phyloP scores from a whole-genome alignment of 2,888 invertebrate genomes.

The Platycheirus albimanus region DNA sequence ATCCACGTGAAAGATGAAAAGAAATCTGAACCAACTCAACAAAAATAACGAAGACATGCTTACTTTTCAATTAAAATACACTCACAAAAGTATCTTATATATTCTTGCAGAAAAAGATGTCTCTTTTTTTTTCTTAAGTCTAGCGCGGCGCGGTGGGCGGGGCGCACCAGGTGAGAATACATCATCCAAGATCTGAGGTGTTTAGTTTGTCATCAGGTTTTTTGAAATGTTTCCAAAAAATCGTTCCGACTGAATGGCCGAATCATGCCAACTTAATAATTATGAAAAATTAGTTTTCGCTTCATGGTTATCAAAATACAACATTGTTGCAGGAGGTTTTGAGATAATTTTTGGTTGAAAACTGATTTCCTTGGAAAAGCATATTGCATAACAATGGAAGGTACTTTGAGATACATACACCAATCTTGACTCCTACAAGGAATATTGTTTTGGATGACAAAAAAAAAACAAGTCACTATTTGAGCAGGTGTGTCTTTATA shows the following conservation, averaged over 20 bases:
- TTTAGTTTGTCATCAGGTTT: slow-evolving; percentile 42
- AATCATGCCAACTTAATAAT: slow-evolving; percentile 27
- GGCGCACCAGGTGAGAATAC: slow-evolving; percentile 42
- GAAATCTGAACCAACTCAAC: slow-evolving; percentile 26
- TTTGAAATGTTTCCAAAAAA: slow-evolving; percentile 59
- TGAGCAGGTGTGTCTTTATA: slow-evolving; percentile 42
- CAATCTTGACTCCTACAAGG: slow-evolving; percentile 22
- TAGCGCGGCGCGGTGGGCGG: not conserved
- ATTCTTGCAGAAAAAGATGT: slow-evolving; percentile 8
- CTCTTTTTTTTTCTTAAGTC: slow-evolving; percentile 27
- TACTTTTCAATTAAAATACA: slow-evolving; percentile 54
- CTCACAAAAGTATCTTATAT: slow-evolving; percentile 11
- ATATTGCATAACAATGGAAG: slow-evolving; percentile 40
- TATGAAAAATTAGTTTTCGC: slow-evolving; percentile 27
- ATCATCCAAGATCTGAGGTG: slow-evolving; percentile 18
- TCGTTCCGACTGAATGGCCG: not conserved
- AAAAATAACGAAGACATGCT: slow-evolving; percentile 33
- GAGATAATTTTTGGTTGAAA: not conserved
- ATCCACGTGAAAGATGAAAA: slow-evolving; percentile 46
- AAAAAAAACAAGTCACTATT: not conserved
- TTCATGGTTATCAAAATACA: slow-evolving; percentile 25
- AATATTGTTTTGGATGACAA: slow-evolving; percentile 11
- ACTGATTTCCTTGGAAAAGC: not conserved
- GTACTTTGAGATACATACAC: too few species aligned
- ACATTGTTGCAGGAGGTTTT: slow-evolving; percentile 14